Conservation (phyloP, 2,888 invertebrate species). For the Aelia acuminata region DNA sequence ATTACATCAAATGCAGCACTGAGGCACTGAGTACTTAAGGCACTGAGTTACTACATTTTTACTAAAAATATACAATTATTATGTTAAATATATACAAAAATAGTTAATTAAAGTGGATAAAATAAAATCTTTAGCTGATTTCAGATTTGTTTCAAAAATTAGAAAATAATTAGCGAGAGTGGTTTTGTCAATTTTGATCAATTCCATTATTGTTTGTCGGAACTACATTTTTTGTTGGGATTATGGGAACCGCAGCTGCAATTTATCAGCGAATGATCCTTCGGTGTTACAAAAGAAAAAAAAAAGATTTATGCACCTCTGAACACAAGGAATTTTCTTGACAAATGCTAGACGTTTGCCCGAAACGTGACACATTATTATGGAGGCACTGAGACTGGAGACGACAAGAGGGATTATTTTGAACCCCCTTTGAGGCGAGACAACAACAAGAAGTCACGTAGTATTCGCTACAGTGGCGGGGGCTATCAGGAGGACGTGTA, state of each 20-base stretch:
- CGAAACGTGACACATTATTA: not conserved
- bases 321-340: not conserved
- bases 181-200: no score
- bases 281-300: not conserved
- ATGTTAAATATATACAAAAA: no score
- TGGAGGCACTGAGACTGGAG: conserved; percentile 20
- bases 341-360: not conserved
- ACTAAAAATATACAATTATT: no score
- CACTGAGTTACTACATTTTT: no score
- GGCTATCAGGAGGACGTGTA: conserved; percentile 14
- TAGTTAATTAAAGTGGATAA: no score
- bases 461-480: not conserved
- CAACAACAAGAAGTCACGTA: conserved; percentile 8
- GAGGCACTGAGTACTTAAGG: no score
- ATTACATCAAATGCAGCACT: no score
- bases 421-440: conserved; percentile 14
- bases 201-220: no score
- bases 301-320: not conserved
- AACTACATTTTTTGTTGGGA: no score
- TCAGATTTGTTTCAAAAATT: no score
- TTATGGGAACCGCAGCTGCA: not conserved
- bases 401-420: conserved; percentile 23
- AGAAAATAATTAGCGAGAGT: no score
- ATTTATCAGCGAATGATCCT: not conserved
- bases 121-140: no score